These are phyloP conservation scores for Eublepharis macularius DNA, from an alignment of 2,113 vertebrate species.

Conservation along the genomic window DNA sequence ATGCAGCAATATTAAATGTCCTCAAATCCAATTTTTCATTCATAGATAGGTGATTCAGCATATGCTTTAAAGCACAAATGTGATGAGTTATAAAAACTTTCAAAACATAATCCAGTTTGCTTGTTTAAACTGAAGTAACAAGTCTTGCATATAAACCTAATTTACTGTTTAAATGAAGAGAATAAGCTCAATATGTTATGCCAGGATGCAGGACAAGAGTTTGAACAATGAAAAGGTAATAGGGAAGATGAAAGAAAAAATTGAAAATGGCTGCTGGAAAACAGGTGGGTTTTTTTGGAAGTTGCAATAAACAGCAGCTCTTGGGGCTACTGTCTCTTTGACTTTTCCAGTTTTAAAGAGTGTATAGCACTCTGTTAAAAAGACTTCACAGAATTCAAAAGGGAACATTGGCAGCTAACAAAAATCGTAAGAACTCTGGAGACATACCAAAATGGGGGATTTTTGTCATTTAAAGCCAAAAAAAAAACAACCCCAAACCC, in stretches of 20 bases:
- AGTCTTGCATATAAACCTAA: not conserved
- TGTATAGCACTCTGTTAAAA: slow-evolving; percentile 8
- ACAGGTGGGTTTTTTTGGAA: not conserved
- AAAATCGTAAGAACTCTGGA: slow-evolving; percentile 37
- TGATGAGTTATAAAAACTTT: not conserved
- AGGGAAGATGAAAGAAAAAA: not conserved
- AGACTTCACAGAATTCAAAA: slow-evolving; percentile 15
- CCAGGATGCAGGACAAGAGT: not conserved
- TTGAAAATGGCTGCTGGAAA: not conserved
- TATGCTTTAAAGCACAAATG: not conserved
- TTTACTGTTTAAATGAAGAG: not conserved
- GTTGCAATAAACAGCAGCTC: not conserved
- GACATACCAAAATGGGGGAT: slow-evolving; percentile 15
- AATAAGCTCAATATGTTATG: not conserved
- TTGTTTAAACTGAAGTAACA: not conserved
- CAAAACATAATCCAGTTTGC: not conserved
- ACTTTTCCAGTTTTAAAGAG: not conserved
- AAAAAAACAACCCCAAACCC: too few species aligned
- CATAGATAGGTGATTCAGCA: not conserved
- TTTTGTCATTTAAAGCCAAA: slow-evolving; percentile 43
- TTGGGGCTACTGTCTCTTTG: not conserved
- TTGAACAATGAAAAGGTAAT: not conserved
- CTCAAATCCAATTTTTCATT: slow-evolving; percentile 7
- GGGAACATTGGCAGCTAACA: slow-evolving; percentile 21
- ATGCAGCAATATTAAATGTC: not conserved